Conservation (phyloP, 1,140 invertebrate species). For the Calycopis cecrops region DNA sequence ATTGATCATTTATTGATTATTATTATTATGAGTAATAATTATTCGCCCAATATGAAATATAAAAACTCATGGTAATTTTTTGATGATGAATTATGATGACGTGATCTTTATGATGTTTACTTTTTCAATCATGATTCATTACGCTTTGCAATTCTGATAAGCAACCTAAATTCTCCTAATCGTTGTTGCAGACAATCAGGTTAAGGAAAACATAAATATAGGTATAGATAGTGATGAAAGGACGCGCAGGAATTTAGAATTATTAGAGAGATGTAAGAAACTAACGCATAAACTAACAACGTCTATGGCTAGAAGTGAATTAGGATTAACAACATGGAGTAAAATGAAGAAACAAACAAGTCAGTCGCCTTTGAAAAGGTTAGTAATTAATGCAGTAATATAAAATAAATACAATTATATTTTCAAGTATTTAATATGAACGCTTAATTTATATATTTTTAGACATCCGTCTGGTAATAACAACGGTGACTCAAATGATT, state of each 20-base stretch:
- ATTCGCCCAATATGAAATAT: not conserved
- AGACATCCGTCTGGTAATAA: slow-evolving; percentile 88
- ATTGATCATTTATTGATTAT: no score
- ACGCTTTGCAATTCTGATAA: slow-evolving; percentile 41
- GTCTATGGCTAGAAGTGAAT: slow-evolving; percentile 89
- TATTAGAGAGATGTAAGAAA: slow-evolving; percentile 72
- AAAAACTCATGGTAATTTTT: slow-evolving; percentile 1
- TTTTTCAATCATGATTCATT: slow-evolving; percentile 28
- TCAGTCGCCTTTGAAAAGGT: slow-evolving; percentile 71
- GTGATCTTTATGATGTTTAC: slow-evolving; percentile 35
- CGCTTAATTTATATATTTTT: slow-evolving; percentile 24
- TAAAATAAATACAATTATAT: slow-evolving; percentile 7
- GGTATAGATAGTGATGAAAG: slow-evolving; percentile 69
- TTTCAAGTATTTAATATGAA: slow-evolving; percentile 1
- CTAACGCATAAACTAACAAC: slow-evolving; percentile 77
- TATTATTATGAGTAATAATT: no score
- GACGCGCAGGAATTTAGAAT: slow-evolving; percentile 74
- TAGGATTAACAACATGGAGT: slow-evolving; percentile 89
- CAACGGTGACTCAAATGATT: slow-evolving; percentile 74
- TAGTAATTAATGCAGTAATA: slow-evolving; percentile 17
- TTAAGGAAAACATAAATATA: slow-evolving; percentile 58
- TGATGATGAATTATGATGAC: slow-evolving; percentile 23
- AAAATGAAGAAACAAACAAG: slow-evolving; percentile 82
- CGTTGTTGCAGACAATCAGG: slow-evolving; percentile 65
- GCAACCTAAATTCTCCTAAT: slow-evolving; percentile 31